Conservation (phyloP, 2,113 vertebrate species). For the Catagonus wagneri region DNA sequence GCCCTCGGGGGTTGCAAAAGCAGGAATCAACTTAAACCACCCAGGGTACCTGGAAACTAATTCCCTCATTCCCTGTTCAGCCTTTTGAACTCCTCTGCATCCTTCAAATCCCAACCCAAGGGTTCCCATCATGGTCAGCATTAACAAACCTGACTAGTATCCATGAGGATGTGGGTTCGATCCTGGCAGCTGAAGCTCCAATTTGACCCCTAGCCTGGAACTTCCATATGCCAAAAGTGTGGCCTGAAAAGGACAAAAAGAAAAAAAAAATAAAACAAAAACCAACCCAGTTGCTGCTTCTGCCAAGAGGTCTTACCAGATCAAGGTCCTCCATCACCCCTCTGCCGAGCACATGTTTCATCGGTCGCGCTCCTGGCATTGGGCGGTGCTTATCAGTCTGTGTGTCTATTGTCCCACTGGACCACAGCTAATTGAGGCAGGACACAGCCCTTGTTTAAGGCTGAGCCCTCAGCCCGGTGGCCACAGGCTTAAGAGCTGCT, state of each 20-base stretch:
- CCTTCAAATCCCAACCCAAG: slow-evolving; percentile 41
- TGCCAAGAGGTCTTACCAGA: background rate
- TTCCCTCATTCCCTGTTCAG: background rate
- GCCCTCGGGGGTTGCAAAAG: background rate
- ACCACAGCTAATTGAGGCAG: background rate
- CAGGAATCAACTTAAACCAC: background rate
- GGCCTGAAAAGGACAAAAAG: too few relatives aligned
- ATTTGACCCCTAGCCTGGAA: too few relatives aligned
- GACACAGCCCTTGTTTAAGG: background rate
- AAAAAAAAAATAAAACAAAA: too few relatives aligned
- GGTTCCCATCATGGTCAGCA: too few relatives aligned
- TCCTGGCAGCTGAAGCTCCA: too few relatives aligned
- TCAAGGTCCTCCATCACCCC: background rate
- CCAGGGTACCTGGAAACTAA: background rate
- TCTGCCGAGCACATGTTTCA: accelerated
- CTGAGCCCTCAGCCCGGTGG: background rate
- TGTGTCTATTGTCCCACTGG: background rate
- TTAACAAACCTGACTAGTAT: too few relatives aligned
- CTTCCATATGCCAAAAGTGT: too few relatives aligned
- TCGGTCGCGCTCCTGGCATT: accelerated
- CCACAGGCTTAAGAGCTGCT: background rate
- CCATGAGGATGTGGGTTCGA: too few relatives aligned
- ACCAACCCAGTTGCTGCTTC: background rate
- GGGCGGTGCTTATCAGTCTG: background rate
- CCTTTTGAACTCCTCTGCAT: slow-evolving; percentile 22